Percentiles rank a stretch among this genome's conserved stretches.
Evolutionary conservation across 2,888 invertebrate species (phyloP).

Genomic region (Dione vanillae): DNA sequence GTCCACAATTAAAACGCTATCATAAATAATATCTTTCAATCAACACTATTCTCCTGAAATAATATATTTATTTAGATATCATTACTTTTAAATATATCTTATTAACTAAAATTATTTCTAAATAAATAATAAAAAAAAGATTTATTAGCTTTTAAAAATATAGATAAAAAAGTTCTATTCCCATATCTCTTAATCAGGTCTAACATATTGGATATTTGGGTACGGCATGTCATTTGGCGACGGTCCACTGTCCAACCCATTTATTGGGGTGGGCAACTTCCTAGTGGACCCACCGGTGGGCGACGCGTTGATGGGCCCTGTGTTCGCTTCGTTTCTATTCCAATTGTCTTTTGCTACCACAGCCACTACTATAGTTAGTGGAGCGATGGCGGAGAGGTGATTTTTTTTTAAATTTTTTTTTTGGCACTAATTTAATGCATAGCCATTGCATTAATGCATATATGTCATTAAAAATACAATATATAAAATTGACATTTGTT

Average conservation of each 20-base stretch:
- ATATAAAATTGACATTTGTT: no score
- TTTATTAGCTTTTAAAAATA: no score
- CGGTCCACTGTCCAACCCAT: constrained; percentile 88
- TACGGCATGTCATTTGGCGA: constrained; percentile 95
- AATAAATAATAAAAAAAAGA: neutral
- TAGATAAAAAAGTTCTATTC: no score
- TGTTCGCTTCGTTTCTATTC: constrained; percentile 94
- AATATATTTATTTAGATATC: neutral
- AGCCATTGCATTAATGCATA: neutral
- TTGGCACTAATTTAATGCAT: neutral
- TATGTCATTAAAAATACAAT: neutral
- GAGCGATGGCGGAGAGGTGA: constrained; percentile 96
- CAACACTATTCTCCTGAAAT: neutral
- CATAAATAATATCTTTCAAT: no score
- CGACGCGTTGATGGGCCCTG: constrained; percentile 91
- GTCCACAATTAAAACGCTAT: no score
- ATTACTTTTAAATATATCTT: neutral
- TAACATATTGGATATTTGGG: constrained; percentile 97
- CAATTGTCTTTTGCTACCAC: constrained; percentile 96
- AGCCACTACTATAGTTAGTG: constrained; percentile 95
- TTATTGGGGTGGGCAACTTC: constrained; percentile 93
- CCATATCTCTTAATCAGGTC: constrained; percentile 68
- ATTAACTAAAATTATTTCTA: no score
- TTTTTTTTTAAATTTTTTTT: constrained; percentile 16
- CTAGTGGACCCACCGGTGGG: constrained; percentile 90